Percentiles rank a stretch among this genome's conserved stretches.
Conservation (phyloP, 1,140 invertebrate species). For the Mylabris phalerata region DNA sequence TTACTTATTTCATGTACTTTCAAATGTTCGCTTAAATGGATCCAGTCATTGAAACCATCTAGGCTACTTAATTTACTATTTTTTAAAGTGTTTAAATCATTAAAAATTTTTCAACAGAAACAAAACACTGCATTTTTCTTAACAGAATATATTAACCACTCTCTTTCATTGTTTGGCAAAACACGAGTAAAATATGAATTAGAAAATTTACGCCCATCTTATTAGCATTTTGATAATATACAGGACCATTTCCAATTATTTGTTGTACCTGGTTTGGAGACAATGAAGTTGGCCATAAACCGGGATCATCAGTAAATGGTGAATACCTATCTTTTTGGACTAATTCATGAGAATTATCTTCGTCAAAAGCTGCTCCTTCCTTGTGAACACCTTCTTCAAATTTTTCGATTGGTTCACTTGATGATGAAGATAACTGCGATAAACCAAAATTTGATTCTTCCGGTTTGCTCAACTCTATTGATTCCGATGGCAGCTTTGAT, state of each 20-base stretch:
- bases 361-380: too few relatives aligned
- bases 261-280: background rate
- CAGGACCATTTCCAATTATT: background rate
- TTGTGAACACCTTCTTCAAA: too few relatives aligned
- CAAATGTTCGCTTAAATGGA: background rate
- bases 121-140: background rate
- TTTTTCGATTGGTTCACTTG: too few relatives aligned
- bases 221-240: background rate
- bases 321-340: background rate
- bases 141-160: background rate
- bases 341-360: too few relatives aligned
- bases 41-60: background rate
- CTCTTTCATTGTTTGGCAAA: background rate
- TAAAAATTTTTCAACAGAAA: constrained; percentile 1
- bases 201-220: background rate
- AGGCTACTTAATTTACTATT: too few relatives aligned
- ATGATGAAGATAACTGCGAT: too few relatives aligned
- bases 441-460: too few relatives aligned
- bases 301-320: background rate
- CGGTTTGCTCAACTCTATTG: too few relatives aligned
- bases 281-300: background rate
- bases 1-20: background rate
- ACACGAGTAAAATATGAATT: background rate
- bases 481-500: too few relatives aligned
- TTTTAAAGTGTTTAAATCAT: background rate